Percentiles rank a stretch among this genome's conserved stretches.
phyloP scores from a whole-genome alignment of 35 echinoderm and acorn worm genomes.

The Chiridota heheva region DNA sequence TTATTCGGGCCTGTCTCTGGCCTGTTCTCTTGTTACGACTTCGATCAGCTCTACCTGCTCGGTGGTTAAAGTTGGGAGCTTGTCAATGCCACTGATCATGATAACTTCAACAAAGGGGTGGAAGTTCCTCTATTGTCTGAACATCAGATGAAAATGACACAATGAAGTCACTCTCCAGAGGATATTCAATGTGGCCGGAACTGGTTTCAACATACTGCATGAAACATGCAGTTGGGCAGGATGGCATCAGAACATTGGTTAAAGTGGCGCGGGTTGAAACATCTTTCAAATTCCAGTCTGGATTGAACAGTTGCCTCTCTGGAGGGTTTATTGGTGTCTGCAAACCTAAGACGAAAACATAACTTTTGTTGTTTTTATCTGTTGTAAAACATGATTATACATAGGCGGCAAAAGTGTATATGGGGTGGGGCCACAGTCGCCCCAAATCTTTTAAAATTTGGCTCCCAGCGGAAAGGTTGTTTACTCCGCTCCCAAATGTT shows the following conservation, averaged over 20 bases:
- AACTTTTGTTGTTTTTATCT: too few relatives aligned
- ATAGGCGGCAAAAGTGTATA: too few relatives aligned
- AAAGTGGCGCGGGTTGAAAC: not conserved
- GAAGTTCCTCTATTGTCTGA: not conserved
- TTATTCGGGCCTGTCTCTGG: slow-evolving; percentile 32
- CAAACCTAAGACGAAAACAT: not conserved
- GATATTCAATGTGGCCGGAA: not conserved
- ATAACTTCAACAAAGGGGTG: not conserved
- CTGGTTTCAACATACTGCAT: not conserved
- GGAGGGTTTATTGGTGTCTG: slow-evolving; percentile 6
- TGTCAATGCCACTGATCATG: not conserved
- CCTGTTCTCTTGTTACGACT: slow-evolving; percentile 49
- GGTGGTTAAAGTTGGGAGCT: not conserved
- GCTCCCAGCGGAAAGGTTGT: too few relatives aligned
- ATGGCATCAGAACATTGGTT: not conserved
- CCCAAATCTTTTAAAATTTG: too few relatives aligned
- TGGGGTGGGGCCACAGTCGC: too few relatives aligned
- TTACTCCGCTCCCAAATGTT: too few relatives aligned
- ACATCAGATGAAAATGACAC: not conserved
- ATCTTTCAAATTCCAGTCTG: not conserved
- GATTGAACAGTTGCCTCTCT: slow-evolving; percentile 6
- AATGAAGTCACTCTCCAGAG: not conserved
- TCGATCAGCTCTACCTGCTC: slow-evolving; percentile 35
- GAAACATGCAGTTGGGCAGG: slow-evolving; percentile 4
- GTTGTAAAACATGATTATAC: too few relatives aligned